Percentiles rank a stretch among this genome's conserved stretches.
These are phyloP conservation scores for Bergia sp. DNA, from an alignment of 92 coral and sea anemone genomes.

Conservation along the genomic window DNA sequence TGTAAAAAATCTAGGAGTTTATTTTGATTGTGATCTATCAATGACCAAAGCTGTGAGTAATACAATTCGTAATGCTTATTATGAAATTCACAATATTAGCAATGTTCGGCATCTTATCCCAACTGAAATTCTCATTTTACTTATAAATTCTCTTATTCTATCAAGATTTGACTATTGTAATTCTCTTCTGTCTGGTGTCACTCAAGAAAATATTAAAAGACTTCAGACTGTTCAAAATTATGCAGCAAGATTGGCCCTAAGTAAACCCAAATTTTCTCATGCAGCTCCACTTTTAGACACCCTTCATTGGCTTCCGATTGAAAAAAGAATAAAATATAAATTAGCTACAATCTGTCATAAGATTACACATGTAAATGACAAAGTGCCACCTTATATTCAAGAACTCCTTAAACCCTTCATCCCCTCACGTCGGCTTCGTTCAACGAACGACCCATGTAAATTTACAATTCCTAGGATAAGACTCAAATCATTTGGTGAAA, in stretches of 20 bases:
- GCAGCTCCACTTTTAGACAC: conserved; percentile 24
- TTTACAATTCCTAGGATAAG: conserved; percentile 1
- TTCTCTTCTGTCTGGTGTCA: conserved; percentile 19
- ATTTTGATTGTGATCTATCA: conserved; percentile 20
- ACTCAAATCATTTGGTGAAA: conserved; percentile 15
- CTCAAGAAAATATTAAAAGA: conserved; percentile 20
- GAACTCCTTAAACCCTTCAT: conserved; percentile 23
- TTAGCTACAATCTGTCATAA: conserved; percentile 21
- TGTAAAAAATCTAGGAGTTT: conserved; percentile 21
- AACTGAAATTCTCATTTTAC: conserved; percentile 11
- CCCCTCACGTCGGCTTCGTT: conserved; percentile 15
- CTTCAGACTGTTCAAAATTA: conserved; percentile 24
- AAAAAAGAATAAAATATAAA: conserved; percentile 14
- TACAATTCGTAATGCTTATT: conserved; percentile 18
- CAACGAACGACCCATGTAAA: conserved; percentile 9
- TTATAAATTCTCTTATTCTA: conserved; percentile 11
- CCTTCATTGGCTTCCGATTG: conserved; percentile 24
- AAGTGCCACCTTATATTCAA: conserved; percentile 18
- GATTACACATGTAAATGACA: conserved; percentile 16
- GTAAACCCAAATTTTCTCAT: conserved; percentile 21
- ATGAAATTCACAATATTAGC: conserved; percentile 20
- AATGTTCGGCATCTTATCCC: conserved; percentile 26
- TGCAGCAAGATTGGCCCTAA: conserved; percentile 14
- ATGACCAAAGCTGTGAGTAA: conserved; percentile 20
- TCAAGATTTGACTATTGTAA: conserved; percentile 17